Percentiles rank a stretch among this genome's conserved stretches.
phyloP scores from a whole-genome alignment of 2,888 invertebrate species.

The Ectropis crepuscularia region DNA sequence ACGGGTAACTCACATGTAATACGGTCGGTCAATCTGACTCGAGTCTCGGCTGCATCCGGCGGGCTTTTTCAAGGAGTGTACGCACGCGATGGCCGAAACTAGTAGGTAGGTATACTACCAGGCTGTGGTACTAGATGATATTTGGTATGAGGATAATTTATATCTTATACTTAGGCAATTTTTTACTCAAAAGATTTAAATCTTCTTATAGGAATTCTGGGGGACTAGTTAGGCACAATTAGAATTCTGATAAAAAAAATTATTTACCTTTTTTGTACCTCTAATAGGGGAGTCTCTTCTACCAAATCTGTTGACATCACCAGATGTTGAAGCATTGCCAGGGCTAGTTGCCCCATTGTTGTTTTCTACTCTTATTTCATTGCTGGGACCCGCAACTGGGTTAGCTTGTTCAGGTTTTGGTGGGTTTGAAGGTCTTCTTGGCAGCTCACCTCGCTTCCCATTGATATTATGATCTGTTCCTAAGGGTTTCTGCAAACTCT shows the following conservation, averaged over 20 bases:
- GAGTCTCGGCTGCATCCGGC: too few relatives aligned
- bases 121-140: too few relatives aligned
- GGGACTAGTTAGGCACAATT: too few relatives aligned
- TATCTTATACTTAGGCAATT: too few relatives aligned
- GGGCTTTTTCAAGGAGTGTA: too few relatives aligned
- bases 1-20: too few relatives aligned
- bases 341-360: slow-evolving; percentile 46
- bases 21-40: too few relatives aligned
- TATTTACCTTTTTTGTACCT: slow-evolving; percentile 64
- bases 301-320: slow-evolving; percentile 56
- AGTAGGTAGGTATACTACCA: too few relatives aligned
- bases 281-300: slow-evolving; percentile 68
- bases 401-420: slow-evolving; percentile 55
- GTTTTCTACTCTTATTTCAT: slow-evolving; percentile 56
- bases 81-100: too few relatives aligned
- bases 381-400: slow-evolving; percentile 78
- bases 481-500: slow-evolving; percentile 77
- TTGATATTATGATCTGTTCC: slow-evolving; percentile 90
- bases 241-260: background rate
- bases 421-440: slow-evolving; percentile 61
- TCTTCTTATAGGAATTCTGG: too few relatives aligned
- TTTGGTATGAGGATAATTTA: too few relatives aligned
- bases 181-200: too few relatives aligned
- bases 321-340: slow-evolving; percentile 45
- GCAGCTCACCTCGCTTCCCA: slow-evolving; percentile 87